Evolutionary conservation across 2,888 invertebrate genomes (phyloP).

Genomic region (Spicauda simplicius): DNA sequence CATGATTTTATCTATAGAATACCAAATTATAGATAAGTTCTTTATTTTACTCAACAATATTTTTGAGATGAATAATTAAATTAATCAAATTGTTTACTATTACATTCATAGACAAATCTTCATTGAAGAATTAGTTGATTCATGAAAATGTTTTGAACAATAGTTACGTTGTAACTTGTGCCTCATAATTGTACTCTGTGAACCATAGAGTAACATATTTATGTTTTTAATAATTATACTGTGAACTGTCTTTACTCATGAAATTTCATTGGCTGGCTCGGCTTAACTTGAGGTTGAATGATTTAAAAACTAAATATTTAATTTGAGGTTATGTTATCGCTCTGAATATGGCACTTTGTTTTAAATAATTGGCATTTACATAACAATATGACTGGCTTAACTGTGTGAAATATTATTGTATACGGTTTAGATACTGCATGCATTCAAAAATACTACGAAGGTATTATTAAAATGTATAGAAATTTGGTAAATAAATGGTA

Average conservation of each 20-base stretch:
- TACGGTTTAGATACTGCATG: background rate
- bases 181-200: conserved; percentile 22
- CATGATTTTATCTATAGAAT: no score
- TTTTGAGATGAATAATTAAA: background rate
- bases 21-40: no score
- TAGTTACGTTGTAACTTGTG: no score
- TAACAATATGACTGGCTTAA: background rate
- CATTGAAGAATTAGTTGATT: conserved; percentile 19
- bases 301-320: background rate
- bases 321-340: background rate
- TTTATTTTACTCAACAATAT: no score
- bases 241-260: no score
- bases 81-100: background rate
- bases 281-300: background rate
- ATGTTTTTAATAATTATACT: no score
- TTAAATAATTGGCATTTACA: background rate
- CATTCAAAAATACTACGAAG: background rate
- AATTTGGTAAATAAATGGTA: conserved; percentile 63
- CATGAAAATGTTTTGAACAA: conserved; percentile 25
- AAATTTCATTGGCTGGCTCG: background rate
- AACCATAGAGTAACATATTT: no score
- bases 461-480: conserved; percentile 59
- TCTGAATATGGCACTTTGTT: background rate
- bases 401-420: background rate
- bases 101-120: conserved; percentile 16